phyloP scores from a whole-genome alignment of 1,140 invertebrate species.

The Carcinoscorpius rotundicauda region DNA sequence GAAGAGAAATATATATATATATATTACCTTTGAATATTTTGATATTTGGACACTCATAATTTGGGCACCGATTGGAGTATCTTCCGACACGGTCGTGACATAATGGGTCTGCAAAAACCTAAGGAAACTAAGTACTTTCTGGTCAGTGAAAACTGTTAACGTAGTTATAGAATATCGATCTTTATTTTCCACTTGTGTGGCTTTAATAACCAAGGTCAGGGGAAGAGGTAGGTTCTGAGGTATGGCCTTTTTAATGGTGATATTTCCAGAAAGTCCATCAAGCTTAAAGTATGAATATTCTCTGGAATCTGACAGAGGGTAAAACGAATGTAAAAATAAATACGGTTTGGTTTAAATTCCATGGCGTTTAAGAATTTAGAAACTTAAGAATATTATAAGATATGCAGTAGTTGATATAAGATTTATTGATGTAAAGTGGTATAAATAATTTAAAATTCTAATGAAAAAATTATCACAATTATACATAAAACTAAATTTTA shows the following conservation, averaged over 20 bases:
- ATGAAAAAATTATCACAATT: too few relatives aligned
- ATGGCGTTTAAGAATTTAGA: too few relatives aligned
- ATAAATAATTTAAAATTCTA: too few relatives aligned
- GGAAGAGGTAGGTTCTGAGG: constrained; percentile 40
- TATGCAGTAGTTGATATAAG: too few relatives aligned
- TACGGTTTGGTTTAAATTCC: too few relatives aligned
- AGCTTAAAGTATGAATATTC: constrained; percentile 40
- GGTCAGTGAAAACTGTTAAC: constrained; percentile 46
- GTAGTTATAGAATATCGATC: constrained; percentile 76
- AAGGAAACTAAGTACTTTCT: constrained; percentile 37
- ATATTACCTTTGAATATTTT: too few relatives aligned
- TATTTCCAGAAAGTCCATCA: constrained; percentile 47
- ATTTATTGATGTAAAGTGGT: too few relatives aligned
- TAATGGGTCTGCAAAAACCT: constrained; percentile 61
- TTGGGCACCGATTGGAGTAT: constrained; percentile 43
- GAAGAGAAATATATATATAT: too few relatives aligned
- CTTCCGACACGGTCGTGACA: constrained; percentile 56
- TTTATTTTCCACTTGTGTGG: constrained; percentile 71
- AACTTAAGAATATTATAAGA: too few relatives aligned
- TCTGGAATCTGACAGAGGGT: constrained; percentile 28
- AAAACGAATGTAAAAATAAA: neutral
- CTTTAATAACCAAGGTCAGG: constrained; percentile 62
- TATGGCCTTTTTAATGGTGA: constrained; percentile 46
- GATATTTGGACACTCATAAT: constrained; percentile 29
- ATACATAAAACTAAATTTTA: too few relatives aligned